These are phyloP conservation scores for Gonioctena quinquepunctata DNA, from an alignment of 1,140 invertebrate species.

Conservation along the genomic window DNA sequence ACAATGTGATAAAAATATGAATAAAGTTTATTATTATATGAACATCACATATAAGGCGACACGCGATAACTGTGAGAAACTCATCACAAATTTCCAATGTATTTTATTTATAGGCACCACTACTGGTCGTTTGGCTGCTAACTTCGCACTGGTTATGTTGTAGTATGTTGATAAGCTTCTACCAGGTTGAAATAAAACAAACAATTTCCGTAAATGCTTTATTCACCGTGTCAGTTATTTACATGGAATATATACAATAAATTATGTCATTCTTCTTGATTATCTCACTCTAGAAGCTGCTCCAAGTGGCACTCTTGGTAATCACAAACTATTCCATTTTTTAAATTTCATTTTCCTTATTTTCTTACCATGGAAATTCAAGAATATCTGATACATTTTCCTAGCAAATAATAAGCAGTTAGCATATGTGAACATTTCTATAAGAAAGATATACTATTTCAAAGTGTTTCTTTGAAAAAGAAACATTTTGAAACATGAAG, in stretches of 20 bases:
- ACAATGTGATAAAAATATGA: too few relatives aligned
- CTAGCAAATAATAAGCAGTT: slow-evolving; percentile 22
- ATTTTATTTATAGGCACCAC: too few relatives aligned
- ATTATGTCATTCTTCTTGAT: not conserved
- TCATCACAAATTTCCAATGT: too few relatives aligned
- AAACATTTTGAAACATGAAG: too few relatives aligned
- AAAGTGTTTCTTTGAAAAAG: too few relatives aligned
- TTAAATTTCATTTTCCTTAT: slow-evolving; percentile 22
- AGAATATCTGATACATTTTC: slow-evolving; percentile 24
- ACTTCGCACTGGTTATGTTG: too few relatives aligned
- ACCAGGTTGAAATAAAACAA: not conserved
- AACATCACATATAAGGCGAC: too few relatives aligned
- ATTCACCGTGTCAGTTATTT: slow-evolving; percentile 1
- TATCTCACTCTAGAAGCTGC: slow-evolving; percentile 15
- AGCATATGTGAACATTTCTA: not conserved
- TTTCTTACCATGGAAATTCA: slow-evolving; percentile 23
- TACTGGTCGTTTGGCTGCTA: too few relatives aligned
- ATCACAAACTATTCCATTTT: slow-evolving; percentile 27
- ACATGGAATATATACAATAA: slow-evolving; percentile 22
- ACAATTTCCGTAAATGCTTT: not conserved
- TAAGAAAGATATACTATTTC: too few relatives aligned
- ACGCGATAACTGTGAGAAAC: too few relatives aligned
- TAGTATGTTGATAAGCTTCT: too few relatives aligned
- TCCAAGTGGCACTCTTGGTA: slow-evolving; percentile 1
- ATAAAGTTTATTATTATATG: too few relatives aligned